These are phyloP conservation scores for Xyrauchen texanus DNA, from an alignment of 2,113 vertebrate genomes.

Conservation along the genomic window DNA sequence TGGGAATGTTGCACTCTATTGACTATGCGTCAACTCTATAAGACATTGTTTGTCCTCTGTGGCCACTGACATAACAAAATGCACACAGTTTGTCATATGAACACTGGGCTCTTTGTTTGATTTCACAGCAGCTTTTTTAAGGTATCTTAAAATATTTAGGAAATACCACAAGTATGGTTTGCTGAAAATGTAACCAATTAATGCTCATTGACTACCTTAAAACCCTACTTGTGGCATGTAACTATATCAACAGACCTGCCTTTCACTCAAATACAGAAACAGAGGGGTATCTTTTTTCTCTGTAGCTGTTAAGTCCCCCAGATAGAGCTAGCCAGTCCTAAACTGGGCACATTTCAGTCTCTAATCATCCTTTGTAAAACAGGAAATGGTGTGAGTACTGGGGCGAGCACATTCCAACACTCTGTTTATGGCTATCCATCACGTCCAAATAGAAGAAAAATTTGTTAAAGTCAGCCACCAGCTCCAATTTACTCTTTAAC, in stretches of 20 bases:
- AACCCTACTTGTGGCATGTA: neutral
- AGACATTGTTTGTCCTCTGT: slow-evolving; percentile 9
- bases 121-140: too few species aligned
- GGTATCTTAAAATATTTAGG: too few species aligned
- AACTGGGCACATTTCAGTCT: slow-evolving; percentile 1
- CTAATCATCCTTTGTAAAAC: slow-evolving; percentile 17
- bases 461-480: neutral
- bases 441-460: neutral
- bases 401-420: neutral
- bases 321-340: slow-evolving; percentile 1
- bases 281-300: slow-evolving; percentile 31
- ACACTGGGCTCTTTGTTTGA: too few species aligned
- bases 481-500: neutral
- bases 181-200: neutral
- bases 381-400: slow-evolving; percentile 19
- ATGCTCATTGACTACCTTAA: neutral
- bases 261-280: slow-evolving; percentile 25
- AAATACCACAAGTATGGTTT: neutral
- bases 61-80: neutral
- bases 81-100: too few species aligned
- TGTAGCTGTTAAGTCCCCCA: slow-evolving; percentile 4
- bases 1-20: neutral
- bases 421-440: neutral
- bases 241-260: slow-evolving; percentile 28
- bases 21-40: neutral